Evolutionary conservation across 2,113 vertebrate genomes (phyloP).

Genomic region (Odontesthes bonariensis): DNA sequence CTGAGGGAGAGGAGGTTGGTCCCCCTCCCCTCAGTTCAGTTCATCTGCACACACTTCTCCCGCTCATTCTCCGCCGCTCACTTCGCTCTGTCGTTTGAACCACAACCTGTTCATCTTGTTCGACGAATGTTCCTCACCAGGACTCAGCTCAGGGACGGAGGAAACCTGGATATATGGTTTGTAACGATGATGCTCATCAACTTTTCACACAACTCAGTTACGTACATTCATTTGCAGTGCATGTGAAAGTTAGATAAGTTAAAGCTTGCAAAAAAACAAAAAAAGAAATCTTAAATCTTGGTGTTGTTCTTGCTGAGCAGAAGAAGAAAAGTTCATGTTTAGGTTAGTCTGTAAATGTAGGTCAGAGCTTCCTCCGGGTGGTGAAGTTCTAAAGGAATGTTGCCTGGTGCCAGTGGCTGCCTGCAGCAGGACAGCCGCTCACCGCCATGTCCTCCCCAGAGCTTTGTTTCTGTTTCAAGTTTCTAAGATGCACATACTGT

Average conservation of each 20-base stretch:
- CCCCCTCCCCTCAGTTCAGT: conserved; percentile 11
- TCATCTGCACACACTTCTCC: conserved; percentile 34
- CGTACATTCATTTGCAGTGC: no score
- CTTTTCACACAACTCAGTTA: background rate
- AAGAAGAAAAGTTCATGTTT: background rate
- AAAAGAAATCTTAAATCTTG: background rate
- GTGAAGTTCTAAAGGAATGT: conserved; percentile 48
- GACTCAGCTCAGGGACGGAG: background rate
- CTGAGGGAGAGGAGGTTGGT: conserved; percentile 58
- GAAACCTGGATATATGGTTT: background rate
- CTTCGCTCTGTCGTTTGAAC: conserved; percentile 34
- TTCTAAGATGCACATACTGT: background rate
- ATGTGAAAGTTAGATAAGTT: no score
- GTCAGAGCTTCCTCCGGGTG: conserved; percentile 25
- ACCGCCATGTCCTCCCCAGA: conserved; percentile 20
- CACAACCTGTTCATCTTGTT: conserved; percentile 6
- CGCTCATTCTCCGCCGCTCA: conserved; percentile 54
- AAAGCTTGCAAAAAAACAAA: no score
- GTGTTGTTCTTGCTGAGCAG: background rate
- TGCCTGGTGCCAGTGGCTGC: conserved; percentile 38
- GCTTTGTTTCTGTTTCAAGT: conserved; percentile 32
- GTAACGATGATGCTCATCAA: background rate
- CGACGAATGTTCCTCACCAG: conserved; percentile 9
- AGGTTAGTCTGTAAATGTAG: background rate
- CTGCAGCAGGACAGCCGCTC: conserved; percentile 68